A percentile compares a stretch with the other conserved stretches of the same genome.
phyloP scores from a whole-genome alignment of 2,113 vertebrate genomes.

The Pogonocichla stellata region DNA sequence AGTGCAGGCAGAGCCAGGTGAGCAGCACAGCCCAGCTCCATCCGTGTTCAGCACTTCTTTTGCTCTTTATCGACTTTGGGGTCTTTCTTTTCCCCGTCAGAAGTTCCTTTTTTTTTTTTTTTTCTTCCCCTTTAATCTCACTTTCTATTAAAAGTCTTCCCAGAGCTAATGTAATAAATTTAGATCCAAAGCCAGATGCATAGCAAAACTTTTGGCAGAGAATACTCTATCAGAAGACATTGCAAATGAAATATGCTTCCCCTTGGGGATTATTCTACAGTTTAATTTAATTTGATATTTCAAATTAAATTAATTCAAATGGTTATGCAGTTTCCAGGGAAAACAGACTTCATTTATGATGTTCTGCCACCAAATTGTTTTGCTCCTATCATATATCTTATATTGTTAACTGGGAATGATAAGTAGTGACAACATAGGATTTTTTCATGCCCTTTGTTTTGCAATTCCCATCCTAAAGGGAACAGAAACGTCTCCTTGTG shows the following conservation, averaged over 20 bases:
- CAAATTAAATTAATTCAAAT: constrained; percentile 87
- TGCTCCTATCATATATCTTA: constrained; percentile 75
- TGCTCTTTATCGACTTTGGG: neutral
- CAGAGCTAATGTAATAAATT: constrained; percentile 83
- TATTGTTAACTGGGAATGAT: constrained; percentile 76
- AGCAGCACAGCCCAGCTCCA: neutral
- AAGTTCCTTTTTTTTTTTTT: neutral
- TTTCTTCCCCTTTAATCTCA: constrained; percentile 69
- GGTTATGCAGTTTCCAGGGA: constrained; percentile 82
- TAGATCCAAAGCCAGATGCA: constrained; percentile 84
- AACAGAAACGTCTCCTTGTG: neutral
- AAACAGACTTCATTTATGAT: constrained; percentile 83
- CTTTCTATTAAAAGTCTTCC: constrained; percentile 84
- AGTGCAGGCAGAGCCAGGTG: neutral
- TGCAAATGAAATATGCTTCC: constrained; percentile 82
- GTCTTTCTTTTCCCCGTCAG: neutral
- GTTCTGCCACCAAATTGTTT: constrained; percentile 81
- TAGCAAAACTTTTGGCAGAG: constrained; percentile 82
- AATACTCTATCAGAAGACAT: constrained; percentile 81
- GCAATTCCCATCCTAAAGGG: neutral
- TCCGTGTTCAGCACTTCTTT: neutral
- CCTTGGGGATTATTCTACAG: constrained; percentile 84
- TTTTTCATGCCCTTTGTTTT: constrained; percentile 41
- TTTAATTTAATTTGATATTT: constrained; percentile 88
- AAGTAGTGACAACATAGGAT: constrained; percentile 68